Evolutionary conservation across 2,888 invertebrate species (phyloP).

Genomic region (Drosophila buzzatii): DNA sequence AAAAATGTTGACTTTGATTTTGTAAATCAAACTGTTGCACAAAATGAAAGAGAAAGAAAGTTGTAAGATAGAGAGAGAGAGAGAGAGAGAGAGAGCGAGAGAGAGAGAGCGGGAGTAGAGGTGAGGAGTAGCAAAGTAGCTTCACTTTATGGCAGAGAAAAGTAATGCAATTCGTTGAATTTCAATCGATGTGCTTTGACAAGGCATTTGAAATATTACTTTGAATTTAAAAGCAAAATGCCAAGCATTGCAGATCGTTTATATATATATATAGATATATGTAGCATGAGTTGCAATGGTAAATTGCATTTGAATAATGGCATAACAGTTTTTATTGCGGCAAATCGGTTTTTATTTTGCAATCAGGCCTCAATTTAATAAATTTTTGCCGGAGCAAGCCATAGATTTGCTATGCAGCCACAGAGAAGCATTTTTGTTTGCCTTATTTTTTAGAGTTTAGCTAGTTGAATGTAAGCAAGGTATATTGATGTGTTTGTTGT

Average conservation of each 20-base stretch:
- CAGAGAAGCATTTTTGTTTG: not conserved
- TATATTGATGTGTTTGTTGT: not conserved
- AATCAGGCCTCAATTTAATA: conserved; percentile 35
- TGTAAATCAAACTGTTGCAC: not conserved
- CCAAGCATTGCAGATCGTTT: not conserved
- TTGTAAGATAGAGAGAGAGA: not conserved
- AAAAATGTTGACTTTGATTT: conserved; percentile 5
- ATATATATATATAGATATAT: not conserved
- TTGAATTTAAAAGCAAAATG: conserved; percentile 13
- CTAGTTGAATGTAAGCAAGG: too few species aligned
- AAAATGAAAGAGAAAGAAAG: not conserved
- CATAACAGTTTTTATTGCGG: conserved; percentile 34
- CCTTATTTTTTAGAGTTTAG: not conserved
- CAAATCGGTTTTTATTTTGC: conserved; percentile 23
- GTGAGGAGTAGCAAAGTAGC: not conserved
- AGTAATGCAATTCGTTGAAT: conserved; percentile 9
- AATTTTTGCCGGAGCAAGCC: conserved; percentile 4
- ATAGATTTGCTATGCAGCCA: conserved; percentile 7
- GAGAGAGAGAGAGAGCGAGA: not conserved
- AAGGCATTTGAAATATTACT: conserved; percentile 10
- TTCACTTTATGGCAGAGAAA: not conserved
- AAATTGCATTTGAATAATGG: conserved; percentile 39
- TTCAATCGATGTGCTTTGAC: conserved; percentile 16
- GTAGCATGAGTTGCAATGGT: not conserved
- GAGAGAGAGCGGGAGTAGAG: not conserved